Evolutionary conservation across 1,140 invertebrate genomes (phyloP).

Genomic region (Papilio helenus): DNA sequence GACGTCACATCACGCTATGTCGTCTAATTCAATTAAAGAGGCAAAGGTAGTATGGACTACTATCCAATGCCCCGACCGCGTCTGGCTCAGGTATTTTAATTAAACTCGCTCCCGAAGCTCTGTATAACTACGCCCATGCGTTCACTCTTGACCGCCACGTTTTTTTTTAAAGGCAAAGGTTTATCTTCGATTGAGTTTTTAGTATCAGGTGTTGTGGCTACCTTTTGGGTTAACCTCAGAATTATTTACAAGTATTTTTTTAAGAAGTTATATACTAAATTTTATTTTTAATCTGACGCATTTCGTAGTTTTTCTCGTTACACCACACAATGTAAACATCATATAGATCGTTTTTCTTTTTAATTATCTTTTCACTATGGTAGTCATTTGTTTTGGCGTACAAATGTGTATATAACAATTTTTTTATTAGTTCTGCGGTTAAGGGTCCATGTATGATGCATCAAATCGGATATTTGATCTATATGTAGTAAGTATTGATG

Average conservation of each 20-base stretch:
- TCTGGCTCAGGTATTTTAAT: conserved; percentile 58
- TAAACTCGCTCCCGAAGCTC: conserved; percentile 49
- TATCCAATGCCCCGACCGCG: conserved; percentile 20
- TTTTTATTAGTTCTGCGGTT: not conserved
- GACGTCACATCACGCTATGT: conserved; percentile 34
- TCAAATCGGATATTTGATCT: not conserved
- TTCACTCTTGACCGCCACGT: not conserved
- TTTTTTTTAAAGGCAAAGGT: not conserved
- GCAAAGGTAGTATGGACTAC: not conserved
- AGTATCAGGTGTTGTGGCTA: not conserved
- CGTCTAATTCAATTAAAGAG: conserved; percentile 50
- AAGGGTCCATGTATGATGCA: not conserved
- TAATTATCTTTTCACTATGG: too few species aligned
- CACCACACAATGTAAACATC: too few species aligned
- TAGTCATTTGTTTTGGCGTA: too few species aligned
- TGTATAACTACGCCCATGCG: conserved; percentile 6
- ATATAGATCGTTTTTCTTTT: too few species aligned
- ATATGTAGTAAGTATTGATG: conserved; percentile 3
- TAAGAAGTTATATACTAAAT: too few species aligned
- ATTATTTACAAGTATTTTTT: not conserved
- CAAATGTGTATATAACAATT: too few species aligned
- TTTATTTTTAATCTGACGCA: not conserved
- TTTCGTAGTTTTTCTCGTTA: not conserved
- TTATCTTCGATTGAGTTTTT: not conserved
- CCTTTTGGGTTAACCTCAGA: not conserved